Conservation (phyloP, 2,113 vertebrate species). For the Oenanthe oenanthe region DNA sequence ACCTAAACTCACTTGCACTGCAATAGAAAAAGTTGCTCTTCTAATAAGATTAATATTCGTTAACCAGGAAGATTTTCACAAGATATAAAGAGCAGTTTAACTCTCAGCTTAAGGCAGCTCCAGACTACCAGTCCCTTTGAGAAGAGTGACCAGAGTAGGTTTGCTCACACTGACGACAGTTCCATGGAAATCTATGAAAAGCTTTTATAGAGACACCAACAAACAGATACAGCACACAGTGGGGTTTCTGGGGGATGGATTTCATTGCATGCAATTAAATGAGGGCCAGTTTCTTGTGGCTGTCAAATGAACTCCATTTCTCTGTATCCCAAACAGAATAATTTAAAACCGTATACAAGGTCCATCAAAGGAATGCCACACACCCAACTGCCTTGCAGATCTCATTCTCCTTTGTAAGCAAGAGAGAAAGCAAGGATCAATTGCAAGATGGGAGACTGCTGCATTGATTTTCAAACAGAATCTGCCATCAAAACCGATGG, state of each 20-base stretch:
- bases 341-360: conserved; percentile 23
- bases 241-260: background rate
- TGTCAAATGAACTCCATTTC: conserved; percentile 32
- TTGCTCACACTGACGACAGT: background rate
- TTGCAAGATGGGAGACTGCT: conserved; percentile 5
- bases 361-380: conserved; percentile 29
- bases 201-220: background rate
- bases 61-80: background rate
- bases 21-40: background rate
- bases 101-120: background rate
- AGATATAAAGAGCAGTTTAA: background rate
- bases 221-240: background rate
- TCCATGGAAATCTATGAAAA: background rate
- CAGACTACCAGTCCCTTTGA: background rate
- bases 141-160: background rate
- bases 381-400: background rate
- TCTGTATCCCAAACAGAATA: conserved; percentile 39
- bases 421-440: background rate
- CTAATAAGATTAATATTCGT: background rate
- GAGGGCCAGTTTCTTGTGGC: background rate
- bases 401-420: conserved; percentile 11
- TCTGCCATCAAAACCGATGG: conserved; percentile 47
- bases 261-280: background rate
- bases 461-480: conserved; percentile 58
- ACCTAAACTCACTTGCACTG: rapidly evolving